Evolutionary conservation across 2,797 vertebrate genomes (phyloP), one percentile per base, ranked within the genome.

Genomic region (Bovichtus diacanthus): DNA sequence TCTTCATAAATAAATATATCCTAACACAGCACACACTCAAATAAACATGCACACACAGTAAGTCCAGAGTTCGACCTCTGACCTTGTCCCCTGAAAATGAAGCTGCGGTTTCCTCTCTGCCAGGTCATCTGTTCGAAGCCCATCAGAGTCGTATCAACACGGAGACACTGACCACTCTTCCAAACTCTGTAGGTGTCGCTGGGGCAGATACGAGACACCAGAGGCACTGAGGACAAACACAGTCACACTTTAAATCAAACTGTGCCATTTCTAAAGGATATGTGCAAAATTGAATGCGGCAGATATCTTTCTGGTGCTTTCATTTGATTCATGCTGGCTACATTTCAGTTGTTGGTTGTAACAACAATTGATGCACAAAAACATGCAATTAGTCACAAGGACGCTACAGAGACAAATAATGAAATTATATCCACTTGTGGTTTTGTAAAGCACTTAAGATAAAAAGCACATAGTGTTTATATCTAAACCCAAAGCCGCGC

Each of bases 111-210:
- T 85, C 98, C 98, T 86, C 98, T 95, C 91, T 99, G 98, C 98
- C 98, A 99, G n/a, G 97, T 98, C 98, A 99, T 99, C 21, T 99
- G 98, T 84, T 99, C 98, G 4, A 99, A 99, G 69, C 98, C 98
- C 90, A 97, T 97, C 74, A 99, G 92, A 0, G 98, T 99, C 53
- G 98, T 99, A 93, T 99, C 98, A 21, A 99, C 97, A 0, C 98
- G 96, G 67, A 99, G 94, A 92, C 97, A 97, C 94, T 99, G 97
- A 13, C 98, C 98, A 0, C 98, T 97, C 93, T 99, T 99, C 98
- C 98, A 99, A 27, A 99, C 98, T 74, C 96, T 96, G 94, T 99
- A 99, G 21, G 98, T 99, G 92, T 99, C 98, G 0, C 98, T 99
- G 74, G 98, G 98, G 85, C 98, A 99, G 92, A 99, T 98, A 64